A percentile compares a stretch with the other conserved stretches of the same genome.
Conservation (phyloP, 1,140 invertebrate species). For the Hyles euphorbiae region DNA sequence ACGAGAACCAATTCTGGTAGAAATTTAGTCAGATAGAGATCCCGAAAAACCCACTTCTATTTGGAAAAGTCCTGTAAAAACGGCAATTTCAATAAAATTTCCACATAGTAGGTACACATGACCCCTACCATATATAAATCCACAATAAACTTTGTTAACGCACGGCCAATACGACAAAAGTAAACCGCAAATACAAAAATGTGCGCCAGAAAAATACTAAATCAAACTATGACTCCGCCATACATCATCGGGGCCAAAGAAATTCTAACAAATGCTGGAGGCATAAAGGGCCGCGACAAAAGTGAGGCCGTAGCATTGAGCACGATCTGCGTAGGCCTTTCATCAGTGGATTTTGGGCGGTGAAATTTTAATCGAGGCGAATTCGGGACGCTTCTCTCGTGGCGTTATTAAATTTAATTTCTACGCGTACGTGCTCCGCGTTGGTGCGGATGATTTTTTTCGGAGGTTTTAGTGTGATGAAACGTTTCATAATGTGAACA, state of each 20-base stretch:
- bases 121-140: too few relatives aligned
- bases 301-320: slow-evolving; percentile 3
- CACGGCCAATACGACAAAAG: too few relatives aligned
- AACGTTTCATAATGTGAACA: too few relatives aligned
- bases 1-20: too few relatives aligned
- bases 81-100: too few relatives aligned
- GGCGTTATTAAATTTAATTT: slow-evolving; percentile 5
- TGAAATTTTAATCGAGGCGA: slow-evolving; percentile 3
- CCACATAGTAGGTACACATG: too few relatives aligned
- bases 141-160: too few relatives aligned
- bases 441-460: too few relatives aligned
- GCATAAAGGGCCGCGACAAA: not conserved
- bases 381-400: not conserved
- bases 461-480: too few relatives aligned
- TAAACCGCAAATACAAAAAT: not conserved
- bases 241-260: slow-evolving; percentile 1
- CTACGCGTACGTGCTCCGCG: not conserved
- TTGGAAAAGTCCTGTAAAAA: too few relatives aligned
- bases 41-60: too few relatives aligned
- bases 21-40: too few relatives aligned
- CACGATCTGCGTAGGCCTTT: slow-evolving; percentile 6
- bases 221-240: slow-evolving; percentile 4
- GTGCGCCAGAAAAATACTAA: not conserved
- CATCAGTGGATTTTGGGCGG: slow-evolving; percentile 1
- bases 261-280: slow-evolving; percentile 6